These are phyloP conservation scores for Trichosurus vulpecula DNA, from an alignment of 2,797 vertebrate species.

Conservation along the genomic window DNA sequence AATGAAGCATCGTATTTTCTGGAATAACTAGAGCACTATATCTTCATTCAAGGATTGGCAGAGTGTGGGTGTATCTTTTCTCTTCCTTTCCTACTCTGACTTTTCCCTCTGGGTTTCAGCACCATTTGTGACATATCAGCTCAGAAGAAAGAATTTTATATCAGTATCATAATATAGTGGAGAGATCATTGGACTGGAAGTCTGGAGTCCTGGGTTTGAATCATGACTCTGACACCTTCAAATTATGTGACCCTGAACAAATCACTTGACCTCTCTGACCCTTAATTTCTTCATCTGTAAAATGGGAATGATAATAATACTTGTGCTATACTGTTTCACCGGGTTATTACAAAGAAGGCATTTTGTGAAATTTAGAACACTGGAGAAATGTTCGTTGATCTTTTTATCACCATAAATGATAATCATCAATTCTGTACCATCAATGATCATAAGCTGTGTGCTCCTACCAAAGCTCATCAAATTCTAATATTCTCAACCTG, in stretches of 20 bases:
- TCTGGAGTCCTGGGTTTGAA: neutral
- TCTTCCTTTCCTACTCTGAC: neutral
- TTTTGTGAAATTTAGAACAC: neutral
- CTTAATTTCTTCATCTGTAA: neutral
- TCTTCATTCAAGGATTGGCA: constrained; percentile 16
- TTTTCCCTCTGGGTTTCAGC: constrained; percentile 49
- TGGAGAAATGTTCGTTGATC: neutral
- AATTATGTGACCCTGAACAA: neutral
- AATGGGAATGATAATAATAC: neutral
- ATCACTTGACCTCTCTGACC: neutral
- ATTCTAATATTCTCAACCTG: neutral
- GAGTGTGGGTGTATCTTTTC: constrained; percentile 18
- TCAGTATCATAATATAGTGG: neutral
- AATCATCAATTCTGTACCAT: neutral
- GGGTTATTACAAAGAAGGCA: neutral
- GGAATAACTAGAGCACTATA: constrained; percentile 7
- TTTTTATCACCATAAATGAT: neutral
- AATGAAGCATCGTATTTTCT: constrained; percentile 67
- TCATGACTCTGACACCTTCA: neutral
- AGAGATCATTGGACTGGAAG: neutral
- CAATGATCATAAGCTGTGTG: neutral
- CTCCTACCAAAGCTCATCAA: neutral
- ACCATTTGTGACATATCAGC: constrained; percentile 39
- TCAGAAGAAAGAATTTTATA: constrained; percentile 27
- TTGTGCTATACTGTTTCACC: neutral